Evolutionary conservation across 2,797 vertebrate genomes (phyloP).

Genomic region (Lemur catta): DNA sequence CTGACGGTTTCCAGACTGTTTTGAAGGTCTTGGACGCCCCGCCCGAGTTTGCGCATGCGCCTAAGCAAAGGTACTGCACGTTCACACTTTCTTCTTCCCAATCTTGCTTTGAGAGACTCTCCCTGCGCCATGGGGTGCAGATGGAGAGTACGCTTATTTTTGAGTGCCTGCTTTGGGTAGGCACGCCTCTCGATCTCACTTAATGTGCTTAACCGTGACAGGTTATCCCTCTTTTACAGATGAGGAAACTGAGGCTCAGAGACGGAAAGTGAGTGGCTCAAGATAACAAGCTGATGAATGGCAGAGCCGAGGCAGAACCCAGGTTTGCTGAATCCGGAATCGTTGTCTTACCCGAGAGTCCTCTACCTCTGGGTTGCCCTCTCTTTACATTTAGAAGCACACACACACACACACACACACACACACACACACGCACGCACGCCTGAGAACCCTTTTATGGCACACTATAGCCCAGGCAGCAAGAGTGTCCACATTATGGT

Average conservation of each 20-base stretch:
- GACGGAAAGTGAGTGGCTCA: background rate
- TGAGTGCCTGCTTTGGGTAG: background rate
- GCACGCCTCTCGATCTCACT: background rate
- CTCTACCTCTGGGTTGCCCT: background rate
- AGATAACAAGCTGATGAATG: background rate
- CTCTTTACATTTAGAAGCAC: too few species aligned
- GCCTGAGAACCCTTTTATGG: background rate
- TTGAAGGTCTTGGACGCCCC: rapidly evolving
- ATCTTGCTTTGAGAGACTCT: background rate
- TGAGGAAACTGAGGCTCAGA: background rate
- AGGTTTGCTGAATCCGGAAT: background rate
- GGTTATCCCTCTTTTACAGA: background rate
- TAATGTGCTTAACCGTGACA: background rate
- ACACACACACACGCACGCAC: background rate
- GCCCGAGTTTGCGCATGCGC: rapidly evolving
- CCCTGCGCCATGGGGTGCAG: rapidly evolving
- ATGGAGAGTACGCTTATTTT: background rate
- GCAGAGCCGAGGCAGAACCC: background rate
- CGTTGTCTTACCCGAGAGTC: background rate
- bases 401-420: background rate
- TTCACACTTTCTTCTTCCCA: background rate
- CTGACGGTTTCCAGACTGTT: rapidly evolving
- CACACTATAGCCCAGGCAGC: background rate
- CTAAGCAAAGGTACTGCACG: rapidly evolving
- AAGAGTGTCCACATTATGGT: background rate